A percentile compares a stretch with the other conserved stretches of the same genome.
These are phyloP conservation scores for Spheniscus mendiculus DNA, from an alignment of 2,113 vertebrate species.

Conservation along the genomic window DNA sequence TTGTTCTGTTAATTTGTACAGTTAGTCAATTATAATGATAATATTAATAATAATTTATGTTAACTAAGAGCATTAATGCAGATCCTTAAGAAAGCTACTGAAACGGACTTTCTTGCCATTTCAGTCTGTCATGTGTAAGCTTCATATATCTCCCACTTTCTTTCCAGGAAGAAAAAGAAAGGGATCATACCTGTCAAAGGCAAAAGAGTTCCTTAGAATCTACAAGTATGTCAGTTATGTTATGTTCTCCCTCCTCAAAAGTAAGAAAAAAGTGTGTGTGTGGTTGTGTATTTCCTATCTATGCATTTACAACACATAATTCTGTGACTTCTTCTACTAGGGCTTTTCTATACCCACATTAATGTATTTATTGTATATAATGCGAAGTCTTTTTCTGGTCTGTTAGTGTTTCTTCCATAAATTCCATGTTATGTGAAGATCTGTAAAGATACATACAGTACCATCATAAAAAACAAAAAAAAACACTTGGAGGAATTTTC, in stretches of 20 bases:
- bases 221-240: background rate
- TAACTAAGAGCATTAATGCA: background rate
- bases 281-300: background rate
- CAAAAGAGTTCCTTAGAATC: background rate
- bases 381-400: background rate
- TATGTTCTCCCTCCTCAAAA: background rate
- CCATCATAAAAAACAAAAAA: background rate
- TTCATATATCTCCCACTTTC: background rate
- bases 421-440: background rate
- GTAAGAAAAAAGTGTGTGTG: background rate
- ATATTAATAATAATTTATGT: background rate
- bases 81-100: background rate
- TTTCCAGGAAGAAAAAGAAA: background rate
- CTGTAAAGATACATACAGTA: background rate
- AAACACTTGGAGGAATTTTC: background rate
- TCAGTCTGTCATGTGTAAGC: background rate
- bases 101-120: background rate
- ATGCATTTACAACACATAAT: background rate
- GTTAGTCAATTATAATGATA: background rate
- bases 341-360: background rate
- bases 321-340: background rate
- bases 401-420: background rate
- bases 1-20: background rate
- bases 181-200: background rate
- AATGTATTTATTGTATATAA: background rate